Evolutionary conservation across 2,113 vertebrate genomes (phyloP).

Genomic region (Enhydra lutris): DNA sequence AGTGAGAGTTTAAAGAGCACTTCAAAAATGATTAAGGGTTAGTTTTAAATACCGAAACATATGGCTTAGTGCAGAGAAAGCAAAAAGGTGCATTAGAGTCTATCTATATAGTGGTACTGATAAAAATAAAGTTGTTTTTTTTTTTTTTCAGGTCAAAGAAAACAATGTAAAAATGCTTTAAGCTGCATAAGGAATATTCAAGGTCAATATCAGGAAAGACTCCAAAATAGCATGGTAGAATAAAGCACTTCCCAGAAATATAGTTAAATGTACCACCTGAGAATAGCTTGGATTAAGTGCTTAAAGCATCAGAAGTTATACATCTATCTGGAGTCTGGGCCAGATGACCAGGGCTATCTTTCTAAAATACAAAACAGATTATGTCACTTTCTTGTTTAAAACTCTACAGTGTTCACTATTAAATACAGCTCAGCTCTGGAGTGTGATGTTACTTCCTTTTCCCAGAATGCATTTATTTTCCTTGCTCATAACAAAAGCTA

Average conservation of each 20-base stretch:
- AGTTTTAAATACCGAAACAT: not conserved
- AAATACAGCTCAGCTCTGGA: not conserved
- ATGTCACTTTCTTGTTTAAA: slow-evolving; percentile 5
- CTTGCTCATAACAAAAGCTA: not conserved
- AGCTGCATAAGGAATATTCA: slow-evolving; percentile 27
- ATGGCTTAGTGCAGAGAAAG: slow-evolving; percentile 18
- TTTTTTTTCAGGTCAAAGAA: not conserved
- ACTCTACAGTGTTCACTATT: not conserved
- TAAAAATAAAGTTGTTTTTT: not conserved
- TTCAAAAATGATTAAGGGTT: slow-evolving; percentile 41
- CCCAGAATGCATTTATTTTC: not conserved
- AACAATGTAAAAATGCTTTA: slow-evolving; percentile 31
- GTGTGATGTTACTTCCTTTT: not conserved
- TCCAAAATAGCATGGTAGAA: not conserved
- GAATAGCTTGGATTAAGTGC: not conserved
- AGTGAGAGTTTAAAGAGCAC: slow-evolving; percentile 28
- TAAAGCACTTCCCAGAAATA: not conserved
- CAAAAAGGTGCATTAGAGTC: not conserved
- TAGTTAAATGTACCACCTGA: not conserved
- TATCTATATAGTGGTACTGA: not conserved
- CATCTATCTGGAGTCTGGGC: not conserved
- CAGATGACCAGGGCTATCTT: not conserved
- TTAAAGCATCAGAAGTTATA: slow-evolving; percentile 18
- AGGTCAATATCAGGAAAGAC: slow-evolving; percentile 14
- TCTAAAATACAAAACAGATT: not conserved